These are phyloP conservation scores for Drosophila pseudotakahashii DNA, from an alignment of 2,888 invertebrate species.

Conservation along the genomic window DNA sequence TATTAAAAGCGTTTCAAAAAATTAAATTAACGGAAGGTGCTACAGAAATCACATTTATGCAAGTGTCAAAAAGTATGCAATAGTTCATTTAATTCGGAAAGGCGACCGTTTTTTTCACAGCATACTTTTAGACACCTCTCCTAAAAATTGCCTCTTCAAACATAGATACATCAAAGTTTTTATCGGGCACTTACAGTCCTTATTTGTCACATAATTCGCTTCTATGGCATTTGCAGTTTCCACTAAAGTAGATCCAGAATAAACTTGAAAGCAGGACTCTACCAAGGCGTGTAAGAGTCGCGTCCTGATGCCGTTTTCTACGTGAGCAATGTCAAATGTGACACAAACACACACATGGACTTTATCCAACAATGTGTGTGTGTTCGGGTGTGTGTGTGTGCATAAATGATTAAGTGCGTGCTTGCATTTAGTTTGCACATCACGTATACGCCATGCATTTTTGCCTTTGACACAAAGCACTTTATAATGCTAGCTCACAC, in stretches of 20 bases:
- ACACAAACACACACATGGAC: slow-evolving; percentile 28
- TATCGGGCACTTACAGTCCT: slow-evolving; percentile 1
- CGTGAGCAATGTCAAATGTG: slow-evolving; percentile 65
- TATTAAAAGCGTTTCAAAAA: too few species aligned
- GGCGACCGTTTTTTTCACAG: too few species aligned
- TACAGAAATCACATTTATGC: too few species aligned
- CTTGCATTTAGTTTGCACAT: slow-evolving; percentile 60
- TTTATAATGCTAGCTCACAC: slow-evolving; percentile 59
- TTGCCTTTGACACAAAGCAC: slow-evolving; percentile 73
- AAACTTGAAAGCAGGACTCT: slow-evolving; percentile 60
- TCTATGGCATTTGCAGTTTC: slow-evolving; percentile 46
- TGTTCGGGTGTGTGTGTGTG: slow-evolving; percentile 42
- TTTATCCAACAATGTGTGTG: slow-evolving; percentile 17
- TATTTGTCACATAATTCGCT: slow-evolving; percentile 62
- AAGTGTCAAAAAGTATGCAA: too few species aligned
- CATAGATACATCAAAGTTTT: neutral
- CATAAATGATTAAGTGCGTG: slow-evolving; percentile 74
- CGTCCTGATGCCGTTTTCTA: slow-evolving; percentile 54
- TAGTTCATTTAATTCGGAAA: too few species aligned
- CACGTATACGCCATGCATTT: slow-evolving; percentile 72
- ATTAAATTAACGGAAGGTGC: too few species aligned
- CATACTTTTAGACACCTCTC: too few species aligned
- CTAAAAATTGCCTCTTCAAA: too few species aligned
- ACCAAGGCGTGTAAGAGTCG: slow-evolving; percentile 64
- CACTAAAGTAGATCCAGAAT: slow-evolving; percentile 21